phyloP scores from a whole-genome alignment of 2,888 invertebrate genomes.

The Eristalis arbustorum region DNA sequence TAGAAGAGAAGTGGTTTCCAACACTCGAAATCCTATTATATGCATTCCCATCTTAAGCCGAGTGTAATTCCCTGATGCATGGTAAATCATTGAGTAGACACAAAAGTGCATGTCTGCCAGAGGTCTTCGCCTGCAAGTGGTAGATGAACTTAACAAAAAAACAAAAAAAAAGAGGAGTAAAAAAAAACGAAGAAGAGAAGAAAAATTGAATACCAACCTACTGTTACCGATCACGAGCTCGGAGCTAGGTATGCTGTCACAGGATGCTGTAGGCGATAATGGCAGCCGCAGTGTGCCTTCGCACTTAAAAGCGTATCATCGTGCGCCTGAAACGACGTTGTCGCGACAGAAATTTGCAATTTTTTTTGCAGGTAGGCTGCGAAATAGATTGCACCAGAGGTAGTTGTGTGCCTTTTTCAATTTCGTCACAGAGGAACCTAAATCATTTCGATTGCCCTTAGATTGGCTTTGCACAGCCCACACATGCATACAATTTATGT shows the following conservation, averaged over 20 bases:
- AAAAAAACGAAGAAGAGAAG: background rate
- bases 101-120: conserved; percentile 1
- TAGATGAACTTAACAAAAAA: background rate
- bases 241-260: background rate
- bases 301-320: conserved; percentile 4
- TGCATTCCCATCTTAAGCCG: conserved; percentile 7
- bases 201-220: background rate
- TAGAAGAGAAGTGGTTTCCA: background rate
- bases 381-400: conserved; percentile 1
- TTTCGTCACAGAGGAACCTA: background rate
- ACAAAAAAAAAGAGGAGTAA: background rate
- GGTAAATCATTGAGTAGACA: background rate
- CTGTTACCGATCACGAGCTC: conserved; percentile 13
- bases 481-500: no score
- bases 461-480: background rate
- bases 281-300: conserved; percentile 9
- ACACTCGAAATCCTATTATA: conserved; percentile 2
- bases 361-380: conserved; percentile 20
- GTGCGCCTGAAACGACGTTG: background rate
- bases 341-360: conserved; percentile 8
- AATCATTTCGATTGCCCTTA: no score
- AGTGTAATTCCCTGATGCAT: background rate
- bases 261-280: conserved; percentile 53
- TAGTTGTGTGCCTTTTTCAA: conserved; percentile 12
- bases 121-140: conserved; percentile 11